A percentile compares a stretch with the other conserved stretches of the same genome.
These are phyloP conservation scores for Holothuria glaberrima DNA, from an alignment of 35 echinoderm and acorn worm genomes.

Conservation along the genomic window DNA sequence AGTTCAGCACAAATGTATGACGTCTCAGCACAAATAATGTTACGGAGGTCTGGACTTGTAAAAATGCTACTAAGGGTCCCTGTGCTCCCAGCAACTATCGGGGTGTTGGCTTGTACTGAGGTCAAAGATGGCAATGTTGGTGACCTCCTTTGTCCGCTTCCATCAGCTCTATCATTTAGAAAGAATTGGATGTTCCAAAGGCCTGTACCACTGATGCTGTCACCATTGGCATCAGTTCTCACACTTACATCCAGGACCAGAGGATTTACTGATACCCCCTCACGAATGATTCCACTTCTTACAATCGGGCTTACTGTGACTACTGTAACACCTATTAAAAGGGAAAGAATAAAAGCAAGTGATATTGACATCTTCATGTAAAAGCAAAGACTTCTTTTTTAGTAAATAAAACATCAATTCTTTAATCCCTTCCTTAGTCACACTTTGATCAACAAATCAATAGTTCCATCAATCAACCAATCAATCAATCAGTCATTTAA, in stretches of 20 bases:
- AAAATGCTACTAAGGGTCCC: constrained; percentile 14
- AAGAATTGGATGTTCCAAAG: constrained; percentile 59
- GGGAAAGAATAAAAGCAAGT: too few relatives aligned
- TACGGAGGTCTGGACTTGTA: constrained; percentile 26
- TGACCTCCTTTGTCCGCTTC: constrained; percentile 33
- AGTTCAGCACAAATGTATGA: constrained; percentile 80
- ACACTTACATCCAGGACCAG: constrained; percentile 66
- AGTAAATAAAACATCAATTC: too few relatives aligned
- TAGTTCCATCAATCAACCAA: too few relatives aligned
- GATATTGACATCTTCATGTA: too few relatives aligned
- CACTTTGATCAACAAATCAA: too few relatives aligned
- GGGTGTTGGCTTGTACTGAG: constrained; percentile 34
- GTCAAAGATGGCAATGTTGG: constrained; percentile 7
- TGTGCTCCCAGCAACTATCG: constrained; percentile 40
- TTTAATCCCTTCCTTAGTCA: too few relatives aligned
- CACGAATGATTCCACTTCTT: constrained; percentile 16
- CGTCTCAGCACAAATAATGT: constrained; percentile 47
- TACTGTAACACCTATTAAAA: constrained; percentile 16
- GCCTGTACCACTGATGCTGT: constrained; percentile 49
- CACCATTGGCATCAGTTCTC: constrained; percentile 50
- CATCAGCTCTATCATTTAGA: constrained; percentile 48
- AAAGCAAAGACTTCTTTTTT: too few relatives aligned
- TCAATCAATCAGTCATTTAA: too few relatives aligned
- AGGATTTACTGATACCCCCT: constrained; percentile 13
- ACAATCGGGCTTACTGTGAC: neutral